These are phyloP conservation scores for Cynodonichthys magdalenae DNA, from an alignment of 2,797 vertebrate species.

Conservation along the genomic window DNA sequence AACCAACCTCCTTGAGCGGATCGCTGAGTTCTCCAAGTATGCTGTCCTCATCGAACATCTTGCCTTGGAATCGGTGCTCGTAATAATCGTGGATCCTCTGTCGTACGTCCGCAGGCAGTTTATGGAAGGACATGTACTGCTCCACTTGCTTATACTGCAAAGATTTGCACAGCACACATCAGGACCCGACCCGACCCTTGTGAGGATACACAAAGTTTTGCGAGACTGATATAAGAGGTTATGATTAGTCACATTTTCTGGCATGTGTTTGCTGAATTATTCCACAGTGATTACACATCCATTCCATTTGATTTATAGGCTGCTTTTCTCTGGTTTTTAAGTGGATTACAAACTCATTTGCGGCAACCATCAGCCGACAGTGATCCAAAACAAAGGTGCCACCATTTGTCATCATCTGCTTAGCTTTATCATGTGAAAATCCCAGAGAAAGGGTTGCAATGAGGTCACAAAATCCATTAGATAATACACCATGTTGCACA, in stretches of 20 bases:
- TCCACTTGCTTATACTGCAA: constrained; percentile 97
- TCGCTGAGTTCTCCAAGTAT: constrained; percentile 95
- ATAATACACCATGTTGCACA: constrained; percentile 56
- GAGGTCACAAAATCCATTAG: constrained; percentile 60
- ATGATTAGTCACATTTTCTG: constrained; percentile 44
- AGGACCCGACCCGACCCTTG: constrained; percentile 32
- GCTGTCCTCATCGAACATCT: constrained; percentile 98
- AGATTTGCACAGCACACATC: constrained; percentile 40
- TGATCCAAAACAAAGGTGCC: constrained; percentile 59
- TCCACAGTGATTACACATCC: constrained; percentile 35
- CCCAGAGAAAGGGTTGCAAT: constrained; percentile 45
- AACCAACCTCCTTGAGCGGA: constrained; percentile 90
- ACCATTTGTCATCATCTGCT: constrained; percentile 58
- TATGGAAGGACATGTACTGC: constrained; percentile 99
- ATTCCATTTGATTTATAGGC: constrained; percentile 39
- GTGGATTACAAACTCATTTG: constrained; percentile 75
- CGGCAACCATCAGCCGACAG: constrained; percentile 65
- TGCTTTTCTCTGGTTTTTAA: constrained; percentile 44
- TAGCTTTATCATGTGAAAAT: constrained; percentile 67
- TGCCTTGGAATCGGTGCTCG: constrained; percentile 95
- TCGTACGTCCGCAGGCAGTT: constrained; percentile 91
- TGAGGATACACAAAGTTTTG: constrained; percentile 8
- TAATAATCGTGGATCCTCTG: constrained; percentile 96
- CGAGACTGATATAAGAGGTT: constrained; percentile 23
- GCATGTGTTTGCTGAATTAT: constrained; percentile 56